phyloP scores from a whole-genome alignment of 2,797 vertebrate genomes.

The Babyrousa celebensis region DNA sequence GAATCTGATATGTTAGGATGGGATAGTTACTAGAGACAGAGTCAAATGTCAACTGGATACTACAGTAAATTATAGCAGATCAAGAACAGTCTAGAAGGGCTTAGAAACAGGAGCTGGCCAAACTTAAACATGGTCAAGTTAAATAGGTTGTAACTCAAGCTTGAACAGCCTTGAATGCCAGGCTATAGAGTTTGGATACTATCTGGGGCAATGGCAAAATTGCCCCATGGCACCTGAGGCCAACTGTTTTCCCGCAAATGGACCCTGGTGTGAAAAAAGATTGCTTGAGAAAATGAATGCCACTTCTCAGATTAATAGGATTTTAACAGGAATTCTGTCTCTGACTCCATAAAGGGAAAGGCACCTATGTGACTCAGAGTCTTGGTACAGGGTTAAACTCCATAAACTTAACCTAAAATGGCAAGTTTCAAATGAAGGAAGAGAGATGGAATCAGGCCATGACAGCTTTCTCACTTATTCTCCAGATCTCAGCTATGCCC shows the following conservation, averaged over 20 bases:
- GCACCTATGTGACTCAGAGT: background rate
- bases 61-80: background rate
- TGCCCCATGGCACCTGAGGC: background rate
- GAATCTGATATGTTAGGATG: background rate
- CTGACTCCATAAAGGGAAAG: background rate
- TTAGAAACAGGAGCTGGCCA: background rate
- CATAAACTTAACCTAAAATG: background rate
- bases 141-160: background rate
- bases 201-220: background rate
- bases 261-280: background rate
- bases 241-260: background rate
- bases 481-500: background rate
- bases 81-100: background rate
- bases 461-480: background rate
- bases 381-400: background rate
- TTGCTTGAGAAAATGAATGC: background rate
- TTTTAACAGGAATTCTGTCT: conserved; percentile 62
- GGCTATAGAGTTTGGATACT: background rate
- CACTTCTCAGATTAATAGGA: background rate
- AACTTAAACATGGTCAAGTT: background rate
- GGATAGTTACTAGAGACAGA: background rate
- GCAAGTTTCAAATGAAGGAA: background rate
- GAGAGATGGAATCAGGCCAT: background rate
- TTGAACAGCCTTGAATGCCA: background rate
- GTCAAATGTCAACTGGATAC: background rate